These are phyloP conservation scores for Orussus abietinus DNA, from an alignment of 1,140 invertebrate genomes.

Conservation along the genomic window DNA sequence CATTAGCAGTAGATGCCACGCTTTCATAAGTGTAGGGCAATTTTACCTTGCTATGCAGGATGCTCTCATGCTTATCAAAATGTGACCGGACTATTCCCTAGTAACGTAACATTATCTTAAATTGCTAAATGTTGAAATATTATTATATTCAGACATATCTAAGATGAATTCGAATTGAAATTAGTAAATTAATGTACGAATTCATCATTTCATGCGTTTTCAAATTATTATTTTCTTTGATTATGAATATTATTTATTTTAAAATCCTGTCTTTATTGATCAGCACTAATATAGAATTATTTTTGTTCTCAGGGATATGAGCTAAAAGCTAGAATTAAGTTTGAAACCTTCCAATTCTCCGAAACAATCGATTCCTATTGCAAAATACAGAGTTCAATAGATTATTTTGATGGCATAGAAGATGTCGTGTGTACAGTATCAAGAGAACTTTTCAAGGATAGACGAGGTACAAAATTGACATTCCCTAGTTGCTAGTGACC, in stretches of 20 bases:
- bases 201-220: no score
- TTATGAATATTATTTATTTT: no score
- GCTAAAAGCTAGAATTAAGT: conserved; percentile 74
- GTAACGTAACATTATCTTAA: no score
- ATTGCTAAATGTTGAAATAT: no score
- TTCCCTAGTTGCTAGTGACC: no score
- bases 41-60: conserved; percentile 75
- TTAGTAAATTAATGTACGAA: no score
- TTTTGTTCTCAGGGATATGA: conserved; percentile 70
- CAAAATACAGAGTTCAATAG: conserved; percentile 62
- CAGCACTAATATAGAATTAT: no score
- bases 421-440: conserved; percentile 63
- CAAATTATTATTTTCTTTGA: no score
- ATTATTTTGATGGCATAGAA: conserved; percentile 61
- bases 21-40: conserved; percentile 74
- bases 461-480: no score
- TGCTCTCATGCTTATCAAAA: conserved; percentile 68
- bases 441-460: conserved; percentile 58
- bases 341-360: conserved; percentile 63
- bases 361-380: conserved; percentile 71
- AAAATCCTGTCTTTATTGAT: no score
- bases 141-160: no score
- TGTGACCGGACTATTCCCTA: conserved; percentile 74
- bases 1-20: conserved; percentile 76
- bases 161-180: no score